These are phyloP conservation scores for Caenorhabditis panamensis DNA, from an alignment of 2,888 invertebrate species.

Conservation along the genomic window DNA sequence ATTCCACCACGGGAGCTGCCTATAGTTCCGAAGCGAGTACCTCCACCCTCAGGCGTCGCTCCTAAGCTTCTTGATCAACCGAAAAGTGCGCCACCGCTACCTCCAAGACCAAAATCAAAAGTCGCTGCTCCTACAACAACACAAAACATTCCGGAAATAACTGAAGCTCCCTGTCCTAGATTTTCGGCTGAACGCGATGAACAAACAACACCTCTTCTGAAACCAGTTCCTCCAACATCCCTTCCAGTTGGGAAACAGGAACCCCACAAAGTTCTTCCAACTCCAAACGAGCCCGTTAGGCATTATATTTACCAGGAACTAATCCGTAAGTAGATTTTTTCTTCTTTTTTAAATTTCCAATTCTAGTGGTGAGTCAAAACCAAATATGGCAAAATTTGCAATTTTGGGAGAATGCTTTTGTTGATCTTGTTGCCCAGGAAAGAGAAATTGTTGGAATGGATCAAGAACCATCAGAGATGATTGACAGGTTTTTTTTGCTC, in stretches of 20 bases:
- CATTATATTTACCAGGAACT: conserved; percentile 79
- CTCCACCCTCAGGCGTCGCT: conserved; percentile 53
- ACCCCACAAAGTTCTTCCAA: conserved; percentile 63
- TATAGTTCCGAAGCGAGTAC: conserved; percentile 36
- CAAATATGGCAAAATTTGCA: conserved; percentile 97
- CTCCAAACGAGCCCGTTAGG: conserved; percentile 68
- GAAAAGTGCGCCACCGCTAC: conserved; percentile 59
- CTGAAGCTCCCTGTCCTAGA: conserved; percentile 19
- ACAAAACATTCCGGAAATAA: not conserved
- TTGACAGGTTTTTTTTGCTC: conserved; percentile 70
- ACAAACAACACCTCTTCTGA: conserved; percentile 37
- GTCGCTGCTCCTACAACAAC: conserved; percentile 11
- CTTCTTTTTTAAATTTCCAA: not conserved
- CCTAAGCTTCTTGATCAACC: conserved; percentile 34
- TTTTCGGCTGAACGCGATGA: conserved; percentile 14
- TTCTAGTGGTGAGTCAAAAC: conserved; percentile 68
- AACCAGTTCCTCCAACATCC: conserved; percentile 52
- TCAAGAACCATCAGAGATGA: conserved; percentile 84
- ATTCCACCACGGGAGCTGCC: conserved; percentile 49
- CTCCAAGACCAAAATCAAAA: conserved; percentile 60
- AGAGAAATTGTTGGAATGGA: conserved; percentile 99
- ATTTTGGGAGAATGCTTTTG: conserved; percentile 99
- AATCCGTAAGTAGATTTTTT: conserved; percentile 66
- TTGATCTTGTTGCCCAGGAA: conserved; percentile 97
- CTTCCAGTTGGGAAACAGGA: conserved; percentile 61